Base-by-base conservation (phyloP, 2,113 vertebrate species). In the Passer montanus region DNA sequence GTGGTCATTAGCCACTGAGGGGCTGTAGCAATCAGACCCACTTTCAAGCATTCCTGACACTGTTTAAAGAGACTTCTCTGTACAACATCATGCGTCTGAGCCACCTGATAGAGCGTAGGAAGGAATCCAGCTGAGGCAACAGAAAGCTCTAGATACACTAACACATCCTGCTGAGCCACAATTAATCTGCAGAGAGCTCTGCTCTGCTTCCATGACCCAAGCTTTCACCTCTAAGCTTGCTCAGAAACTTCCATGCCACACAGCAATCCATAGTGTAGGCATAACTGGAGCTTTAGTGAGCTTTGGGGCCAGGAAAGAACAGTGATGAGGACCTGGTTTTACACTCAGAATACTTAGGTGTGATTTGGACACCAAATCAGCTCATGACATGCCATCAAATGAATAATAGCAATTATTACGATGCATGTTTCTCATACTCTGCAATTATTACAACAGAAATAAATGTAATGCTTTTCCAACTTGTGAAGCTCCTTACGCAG, bases 351-450 rank as follows among this genome's bases (percentile, higher is more conserved):
- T 24, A 84, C 93, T 85, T 18, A 94, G 88, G 72, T 94, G 64
- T 95, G 69, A 50, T 63, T 55, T 62, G 59, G 58, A 92, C 85
- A 85, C 85, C 93, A 95, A 90, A 80, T 74, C 81, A 88, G 70
- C 66, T 78, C 19, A 64, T 77, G 92, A 80, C 70, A 47, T 53
- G 59, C 68, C 50, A 92, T 95, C 79, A 93, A 94, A 93, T 58
- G 7, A 92, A 83, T 94, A 92, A 96, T 95, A 89, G 35, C 93
- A 96, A 69, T 92, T 69, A 87, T 86, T 77, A 76, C 53, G 35
- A 77, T 27, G 44, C 17, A 20, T 8, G 17, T 75, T 77, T 19
- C 44, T 24, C 26, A 27, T 47, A 84, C 50, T 83, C 75, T 85
- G 27, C 15, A 83, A 20, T 73, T 76, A 83, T 55, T 67, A 69